Evolutionary conservation across 1,140 invertebrate species (phyloP).

Genomic region (Dermatophagoides farinae): DNA sequence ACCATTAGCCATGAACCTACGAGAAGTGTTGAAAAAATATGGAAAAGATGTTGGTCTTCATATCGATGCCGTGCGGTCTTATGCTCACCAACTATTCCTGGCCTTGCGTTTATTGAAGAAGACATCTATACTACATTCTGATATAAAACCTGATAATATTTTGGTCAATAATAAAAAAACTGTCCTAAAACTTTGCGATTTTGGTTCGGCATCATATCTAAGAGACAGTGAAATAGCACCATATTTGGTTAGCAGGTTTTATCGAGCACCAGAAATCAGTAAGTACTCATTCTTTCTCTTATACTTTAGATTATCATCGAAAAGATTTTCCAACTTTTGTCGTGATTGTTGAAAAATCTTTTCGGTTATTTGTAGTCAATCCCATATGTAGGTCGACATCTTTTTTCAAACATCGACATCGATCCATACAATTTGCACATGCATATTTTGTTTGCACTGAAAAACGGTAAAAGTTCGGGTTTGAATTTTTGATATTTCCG

Average conservation of each 20-base stretch:
- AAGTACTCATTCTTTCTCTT: conserved; percentile 31
- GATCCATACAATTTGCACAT: too few species aligned
- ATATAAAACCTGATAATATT: conserved; percentile 99
- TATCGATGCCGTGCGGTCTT: conserved; percentile 90
- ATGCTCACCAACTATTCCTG: conserved; percentile 84
- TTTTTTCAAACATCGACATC: too few species aligned
- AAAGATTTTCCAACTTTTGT: background rate
- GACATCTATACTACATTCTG: conserved; percentile 89
- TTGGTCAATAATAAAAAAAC: conserved; percentile 93
- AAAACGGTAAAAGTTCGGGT: too few species aligned
- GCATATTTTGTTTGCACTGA: too few species aligned
- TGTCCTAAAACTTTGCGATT: conserved; percentile 92
- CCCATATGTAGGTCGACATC: too few species aligned
- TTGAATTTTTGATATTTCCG: too few species aligned
- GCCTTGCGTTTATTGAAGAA: conserved; percentile 86
- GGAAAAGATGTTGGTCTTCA: conserved; percentile 92
- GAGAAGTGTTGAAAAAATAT: conserved; percentile 82
- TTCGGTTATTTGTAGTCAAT: too few species aligned
- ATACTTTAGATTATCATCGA: background rate
- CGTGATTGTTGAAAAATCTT: too few species aligned
- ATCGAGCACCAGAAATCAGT: conserved; percentile 95
- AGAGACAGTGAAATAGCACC: conserved; percentile 92
- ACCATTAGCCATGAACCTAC: conserved; percentile 75
- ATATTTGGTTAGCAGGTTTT: conserved; percentile 96
- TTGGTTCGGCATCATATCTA: conserved; percentile 86